These are phyloP conservation scores for Chrysomallon squamiferum DNA, from an alignment of 1,140 invertebrate species.

Conservation along the genomic window DNA sequence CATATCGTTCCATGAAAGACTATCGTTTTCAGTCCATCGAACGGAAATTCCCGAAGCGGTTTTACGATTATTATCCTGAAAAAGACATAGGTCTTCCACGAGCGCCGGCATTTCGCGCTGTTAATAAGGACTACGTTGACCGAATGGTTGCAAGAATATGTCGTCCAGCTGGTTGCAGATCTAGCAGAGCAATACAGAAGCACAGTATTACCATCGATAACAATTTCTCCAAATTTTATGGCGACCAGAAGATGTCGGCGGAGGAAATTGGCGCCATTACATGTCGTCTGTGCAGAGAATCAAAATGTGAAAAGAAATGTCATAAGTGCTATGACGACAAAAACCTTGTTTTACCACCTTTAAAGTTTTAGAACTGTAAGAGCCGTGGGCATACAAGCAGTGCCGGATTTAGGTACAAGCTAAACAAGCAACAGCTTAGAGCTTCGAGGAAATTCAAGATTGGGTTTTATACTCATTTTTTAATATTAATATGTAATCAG, in stretches of 20 bases:
- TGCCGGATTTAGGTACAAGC: too few species aligned
- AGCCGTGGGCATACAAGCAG: too few species aligned
- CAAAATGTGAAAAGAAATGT: not conserved
- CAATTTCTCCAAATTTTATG: too few species aligned
- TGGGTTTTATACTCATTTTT: too few species aligned
- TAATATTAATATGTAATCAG: too few species aligned
- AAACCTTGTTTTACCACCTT: not conserved
- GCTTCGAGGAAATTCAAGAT: too few species aligned
- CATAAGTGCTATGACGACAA: not conserved
- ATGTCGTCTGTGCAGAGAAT: not conserved
- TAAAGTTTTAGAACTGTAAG: not conserved
- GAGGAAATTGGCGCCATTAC: constrained; percentile 4
- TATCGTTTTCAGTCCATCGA: too few species aligned
- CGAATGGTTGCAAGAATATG: not conserved
- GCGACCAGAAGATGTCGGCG: not conserved
- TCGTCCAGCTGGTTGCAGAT: not conserved
- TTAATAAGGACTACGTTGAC: not conserved
- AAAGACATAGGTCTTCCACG: not conserved
- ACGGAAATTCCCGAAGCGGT: not conserved
- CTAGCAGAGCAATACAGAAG: not conserved
- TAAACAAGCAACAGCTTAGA: too few species aligned
- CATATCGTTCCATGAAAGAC: too few species aligned
- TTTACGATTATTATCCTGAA: not conserved
- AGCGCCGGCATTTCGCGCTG: not conserved
- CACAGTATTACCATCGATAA: not conserved